Evolutionary conservation across 2,113 vertebrate species (phyloP).

Genomic region (Speoplatyrhinus poulsoni): DNA sequence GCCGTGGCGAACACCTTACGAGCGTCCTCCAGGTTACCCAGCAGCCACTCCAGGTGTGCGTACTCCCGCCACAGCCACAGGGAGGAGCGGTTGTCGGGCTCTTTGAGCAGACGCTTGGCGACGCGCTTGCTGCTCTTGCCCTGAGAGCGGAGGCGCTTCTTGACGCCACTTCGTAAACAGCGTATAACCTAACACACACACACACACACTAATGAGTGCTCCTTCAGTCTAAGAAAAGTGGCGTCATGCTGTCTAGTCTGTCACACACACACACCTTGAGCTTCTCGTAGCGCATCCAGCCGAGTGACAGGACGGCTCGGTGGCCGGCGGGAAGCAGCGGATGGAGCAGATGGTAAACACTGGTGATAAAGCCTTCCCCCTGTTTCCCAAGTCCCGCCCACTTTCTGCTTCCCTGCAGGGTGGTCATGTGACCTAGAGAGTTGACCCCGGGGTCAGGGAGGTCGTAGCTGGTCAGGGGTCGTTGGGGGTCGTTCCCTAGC

Average conservation of each 20-base stretch:
- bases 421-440: slow-evolving; percentile 82
- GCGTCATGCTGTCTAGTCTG: too few species aligned
- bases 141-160: slow-evolving; percentile 85
- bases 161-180: slow-evolving; percentile 78
- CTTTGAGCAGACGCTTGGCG: slow-evolving; percentile 89
- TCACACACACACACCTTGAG: slow-evolving; percentile 81
- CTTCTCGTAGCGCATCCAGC: slow-evolving; percentile 90
- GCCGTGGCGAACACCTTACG: slow-evolving; percentile 90
- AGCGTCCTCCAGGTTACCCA: slow-evolving; percentile 87
- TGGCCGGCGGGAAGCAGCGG: slow-evolving; percentile 77
- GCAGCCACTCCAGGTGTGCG: slow-evolving; percentile 91
- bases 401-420: slow-evolving; percentile 63
- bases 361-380: slow-evolving; percentile 88
- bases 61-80: slow-evolving; percentile 89
- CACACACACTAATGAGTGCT: neutral
- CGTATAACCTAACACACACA: slow-evolving; percentile 78
- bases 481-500: slow-evolving; percentile 60
- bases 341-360: slow-evolving; percentile 78
- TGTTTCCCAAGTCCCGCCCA: slow-evolving; percentile 80
- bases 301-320: slow-evolving; percentile 75
- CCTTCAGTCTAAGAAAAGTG: too few species aligned
- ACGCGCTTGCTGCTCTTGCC: slow-evolving; percentile 89
- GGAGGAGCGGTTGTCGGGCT: slow-evolving; percentile 84
- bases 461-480: slow-evolving; percentile 75
- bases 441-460: slow-evolving; percentile 74